Conservation (phyloP, 2,888 invertebrate species). For the Aricia artaxerxes region DNA sequence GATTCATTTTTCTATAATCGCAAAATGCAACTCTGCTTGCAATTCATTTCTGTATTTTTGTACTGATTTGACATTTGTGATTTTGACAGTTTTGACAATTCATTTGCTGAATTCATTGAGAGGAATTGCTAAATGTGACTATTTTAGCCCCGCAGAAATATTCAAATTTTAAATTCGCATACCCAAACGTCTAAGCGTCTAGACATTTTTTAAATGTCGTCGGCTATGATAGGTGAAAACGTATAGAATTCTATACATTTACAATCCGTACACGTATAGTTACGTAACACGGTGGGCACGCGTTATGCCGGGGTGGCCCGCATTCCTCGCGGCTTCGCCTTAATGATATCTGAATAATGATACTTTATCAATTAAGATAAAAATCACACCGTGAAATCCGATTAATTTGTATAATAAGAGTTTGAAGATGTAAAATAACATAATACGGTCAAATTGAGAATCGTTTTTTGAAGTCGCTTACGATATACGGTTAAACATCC, state of each 20-base stretch:
- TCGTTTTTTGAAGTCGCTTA: no score
- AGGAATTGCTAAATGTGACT: no score
- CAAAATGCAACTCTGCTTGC: no score
- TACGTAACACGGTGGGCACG: conserved; percentile 70
- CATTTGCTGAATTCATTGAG: no score
- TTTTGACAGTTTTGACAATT: no score
- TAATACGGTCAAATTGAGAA: no score
- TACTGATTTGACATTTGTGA: no score
- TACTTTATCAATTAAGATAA: conserved; percentile 14
- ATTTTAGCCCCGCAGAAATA: no score
- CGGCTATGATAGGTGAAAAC: conserved; percentile 65
- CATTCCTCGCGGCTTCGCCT: conserved; percentile 55
- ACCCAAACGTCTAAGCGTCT: conserved; percentile 48
- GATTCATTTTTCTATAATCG: no score
- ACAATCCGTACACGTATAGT: conserved; percentile 46
- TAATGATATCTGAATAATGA: conserved; percentile 15
- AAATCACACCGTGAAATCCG: conserved; percentile 14
- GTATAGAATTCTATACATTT: conserved; percentile 54
- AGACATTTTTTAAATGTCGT: conserved; percentile 62
- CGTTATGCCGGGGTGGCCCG: conserved; percentile 63
- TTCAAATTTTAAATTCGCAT: neutral
- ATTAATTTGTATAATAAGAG: conserved; percentile 3
- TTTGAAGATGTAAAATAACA: neutral
- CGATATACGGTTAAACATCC: no score
- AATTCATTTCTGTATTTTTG: no score